Evolutionary conservation across 2,113 vertebrate genomes (phyloP).

Genomic region (Ia io): DNA sequence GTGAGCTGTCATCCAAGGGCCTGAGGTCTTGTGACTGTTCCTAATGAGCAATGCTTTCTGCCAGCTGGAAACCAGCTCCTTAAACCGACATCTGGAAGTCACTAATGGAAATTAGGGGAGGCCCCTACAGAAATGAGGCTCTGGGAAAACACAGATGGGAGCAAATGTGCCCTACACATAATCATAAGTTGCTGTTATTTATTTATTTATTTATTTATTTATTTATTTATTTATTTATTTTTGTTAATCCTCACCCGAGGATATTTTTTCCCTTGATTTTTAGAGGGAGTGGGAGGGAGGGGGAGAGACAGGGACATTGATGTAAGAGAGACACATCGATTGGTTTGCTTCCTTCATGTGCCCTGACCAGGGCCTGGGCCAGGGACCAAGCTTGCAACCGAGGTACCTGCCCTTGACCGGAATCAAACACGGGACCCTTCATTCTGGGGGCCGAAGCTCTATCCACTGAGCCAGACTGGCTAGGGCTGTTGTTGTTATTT

Average conservation of each 20-base stretch:
- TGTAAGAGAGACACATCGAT: too few species aligned
- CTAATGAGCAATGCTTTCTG: background rate
- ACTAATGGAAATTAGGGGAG: background rate
- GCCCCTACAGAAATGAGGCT: background rate
- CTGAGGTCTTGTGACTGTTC: background rate
- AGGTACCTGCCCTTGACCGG: too few species aligned
- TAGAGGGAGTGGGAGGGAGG: too few species aligned
- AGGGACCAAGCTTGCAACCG: too few species aligned
- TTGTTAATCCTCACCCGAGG: too few species aligned
- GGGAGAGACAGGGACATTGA: too few species aligned
- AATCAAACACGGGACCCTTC: too few species aligned
- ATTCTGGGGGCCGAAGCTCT: too few species aligned
- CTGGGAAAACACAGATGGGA: background rate
- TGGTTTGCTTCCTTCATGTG: too few species aligned
- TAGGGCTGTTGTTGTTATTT: background rate
- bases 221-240: background rate
- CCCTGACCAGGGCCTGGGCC: too few species aligned
- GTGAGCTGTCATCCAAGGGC: background rate
- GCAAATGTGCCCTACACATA: background rate
- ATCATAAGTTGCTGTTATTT: background rate
- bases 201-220: background rate
- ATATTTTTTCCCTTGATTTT: too few species aligned
- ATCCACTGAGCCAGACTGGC: too few species aligned
- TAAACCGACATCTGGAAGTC: background rate
- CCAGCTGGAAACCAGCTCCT: background rate